Evolutionary conservation across 2,888 invertebrate genomes (phyloP).

Genomic region (Glyphotaelius pellucidus): DNA sequence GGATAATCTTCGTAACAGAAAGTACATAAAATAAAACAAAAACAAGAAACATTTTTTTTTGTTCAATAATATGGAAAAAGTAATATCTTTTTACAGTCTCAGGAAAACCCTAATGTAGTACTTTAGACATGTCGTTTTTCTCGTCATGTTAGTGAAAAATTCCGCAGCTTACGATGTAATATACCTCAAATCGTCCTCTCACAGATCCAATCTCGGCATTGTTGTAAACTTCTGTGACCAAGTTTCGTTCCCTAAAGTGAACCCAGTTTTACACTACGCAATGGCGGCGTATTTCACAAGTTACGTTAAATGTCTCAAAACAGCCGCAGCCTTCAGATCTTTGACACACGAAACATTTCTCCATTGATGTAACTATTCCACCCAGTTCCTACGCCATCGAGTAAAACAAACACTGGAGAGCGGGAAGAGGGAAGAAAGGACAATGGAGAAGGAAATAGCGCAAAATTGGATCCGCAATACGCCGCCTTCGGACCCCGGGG

Average conservation of each 20-base stretch:
- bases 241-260: neutral
- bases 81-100: neutral
- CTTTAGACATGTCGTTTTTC: neutral
- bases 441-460: slow-evolving; percentile 27
- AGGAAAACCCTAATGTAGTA: neutral
- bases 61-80: no score
- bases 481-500: slow-evolving; percentile 15
- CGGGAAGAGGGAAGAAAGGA: slow-evolving; percentile 21
- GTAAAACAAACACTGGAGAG: slow-evolving; percentile 23
- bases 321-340: neutral
- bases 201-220: neutral
- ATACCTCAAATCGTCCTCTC: neutral
- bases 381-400: neutral
- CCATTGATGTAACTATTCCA: neutral
- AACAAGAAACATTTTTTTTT: no score
- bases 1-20: no score
- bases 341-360: neutral
- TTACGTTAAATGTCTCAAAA: neutral
- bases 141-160: neutral
- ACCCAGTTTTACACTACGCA: neutral
- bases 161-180: neutral
- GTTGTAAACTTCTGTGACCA: neutral
- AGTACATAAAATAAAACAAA: no score
- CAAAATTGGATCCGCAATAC: slow-evolving; percentile 45
- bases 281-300: neutral